Conservation (phyloP, 2,113 vertebrate genomes). For the Oxygymnocypris stewartii region DNA sequence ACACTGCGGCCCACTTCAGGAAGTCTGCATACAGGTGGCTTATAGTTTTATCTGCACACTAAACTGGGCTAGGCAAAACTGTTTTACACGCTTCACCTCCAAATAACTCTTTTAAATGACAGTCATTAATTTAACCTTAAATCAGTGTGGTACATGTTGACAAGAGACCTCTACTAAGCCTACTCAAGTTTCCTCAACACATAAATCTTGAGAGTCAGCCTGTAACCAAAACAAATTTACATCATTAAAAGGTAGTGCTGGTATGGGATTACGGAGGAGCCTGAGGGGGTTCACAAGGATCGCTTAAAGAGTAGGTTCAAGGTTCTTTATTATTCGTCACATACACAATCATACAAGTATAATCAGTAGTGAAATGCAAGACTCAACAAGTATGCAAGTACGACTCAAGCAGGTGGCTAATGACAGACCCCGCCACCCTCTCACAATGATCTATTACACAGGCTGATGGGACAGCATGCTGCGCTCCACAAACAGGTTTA, state of each 20-base stretch:
- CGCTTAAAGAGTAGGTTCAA: neutral
- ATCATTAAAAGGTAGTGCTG: conserved; percentile 21
- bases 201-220: conserved; percentile 39
- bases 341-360: too few species aligned
- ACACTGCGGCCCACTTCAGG: neutral
- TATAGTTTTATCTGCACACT: neutral
- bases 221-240: conserved; percentile 39
- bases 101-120: conserved; percentile 1
- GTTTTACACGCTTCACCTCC: conserved; percentile 1
- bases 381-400: too few species aligned
- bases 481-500: neutral
- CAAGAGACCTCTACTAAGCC: conserved; percentile 39
- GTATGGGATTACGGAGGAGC: conserved; percentile 21
- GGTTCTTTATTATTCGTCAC: too few species aligned
- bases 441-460: conserved; percentile 27
- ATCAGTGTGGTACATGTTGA: conserved; percentile 22
- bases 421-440: conserved; percentile 21
- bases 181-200: conserved; percentile 3
- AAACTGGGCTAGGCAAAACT: neutral
- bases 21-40: neutral
- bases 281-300: conserved; percentile 16
- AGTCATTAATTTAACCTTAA: conserved; percentile 9
- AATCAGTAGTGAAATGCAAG: too few species aligned
- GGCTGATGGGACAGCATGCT: conserved; percentile 23
- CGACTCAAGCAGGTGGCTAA: conserved; percentile 41